phyloP scores from a whole-genome alignment of 2,113 vertebrate species.

The Galemys pyrenaicus region DNA sequence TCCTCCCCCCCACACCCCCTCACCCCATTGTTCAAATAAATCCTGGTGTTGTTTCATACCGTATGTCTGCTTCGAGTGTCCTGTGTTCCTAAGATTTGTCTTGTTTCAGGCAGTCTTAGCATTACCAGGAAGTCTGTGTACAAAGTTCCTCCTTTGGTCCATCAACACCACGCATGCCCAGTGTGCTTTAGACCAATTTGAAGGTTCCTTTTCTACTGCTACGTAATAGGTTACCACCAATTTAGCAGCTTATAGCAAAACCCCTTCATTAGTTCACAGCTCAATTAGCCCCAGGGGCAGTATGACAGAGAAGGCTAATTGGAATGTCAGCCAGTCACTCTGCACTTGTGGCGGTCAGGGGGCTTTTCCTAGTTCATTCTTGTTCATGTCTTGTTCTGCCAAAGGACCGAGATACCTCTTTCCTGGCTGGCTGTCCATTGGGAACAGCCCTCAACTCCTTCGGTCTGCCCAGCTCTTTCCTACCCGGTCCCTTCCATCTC shows the following conservation, averaged over 20 bases:
- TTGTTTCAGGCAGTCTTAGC: not conserved
- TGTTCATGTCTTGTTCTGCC: not conserved
- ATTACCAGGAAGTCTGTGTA: not conserved
- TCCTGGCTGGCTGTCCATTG: not conserved
- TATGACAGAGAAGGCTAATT: not conserved
- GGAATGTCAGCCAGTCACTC: not conserved
- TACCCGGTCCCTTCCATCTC: not conserved
- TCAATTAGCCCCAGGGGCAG: not conserved
- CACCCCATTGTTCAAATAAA: too few relatives aligned
- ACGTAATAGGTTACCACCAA: not conserved
- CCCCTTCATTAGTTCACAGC: not conserved
- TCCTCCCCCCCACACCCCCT: too few relatives aligned
- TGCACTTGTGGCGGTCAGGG: not conserved
- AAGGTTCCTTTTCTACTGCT: not conserved
- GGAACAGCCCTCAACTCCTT: not conserved
- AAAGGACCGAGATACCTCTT: not conserved
- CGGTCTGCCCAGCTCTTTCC: not conserved
- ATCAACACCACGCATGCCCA: not conserved
- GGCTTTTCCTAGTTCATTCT: not conserved
- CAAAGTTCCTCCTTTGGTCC: not conserved
- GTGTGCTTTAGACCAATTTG: not conserved
- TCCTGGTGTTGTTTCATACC: too few relatives aligned
- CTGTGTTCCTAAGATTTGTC: too few relatives aligned
- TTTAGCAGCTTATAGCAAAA: not conserved
- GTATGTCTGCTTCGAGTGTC: too few relatives aligned